These are phyloP conservation scores for Cecropterus lyciades DNA, from an alignment of 1,140 invertebrate genomes.

Conservation along the genomic window DNA sequence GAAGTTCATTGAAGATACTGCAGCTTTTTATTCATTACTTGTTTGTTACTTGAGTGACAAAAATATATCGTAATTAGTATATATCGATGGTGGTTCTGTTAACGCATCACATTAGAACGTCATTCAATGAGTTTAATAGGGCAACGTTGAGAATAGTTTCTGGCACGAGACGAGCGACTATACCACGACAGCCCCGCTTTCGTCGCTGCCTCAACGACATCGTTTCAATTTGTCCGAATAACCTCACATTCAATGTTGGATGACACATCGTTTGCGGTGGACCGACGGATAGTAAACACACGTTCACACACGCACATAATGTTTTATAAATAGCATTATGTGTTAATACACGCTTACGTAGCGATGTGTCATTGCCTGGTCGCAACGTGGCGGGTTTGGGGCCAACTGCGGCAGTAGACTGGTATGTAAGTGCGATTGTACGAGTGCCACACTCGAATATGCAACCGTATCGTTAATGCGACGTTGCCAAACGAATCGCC, in stretches of 20 bases:
- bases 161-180: conserved; percentile 43
- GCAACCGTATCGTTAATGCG: conserved; percentile 54
- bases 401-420: conserved; percentile 55
- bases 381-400: conserved; percentile 49
- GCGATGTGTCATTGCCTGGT: conserved; percentile 68
- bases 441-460: conserved; percentile 53
- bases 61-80: too few species aligned
- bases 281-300: conserved; percentile 77
- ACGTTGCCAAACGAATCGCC: conserved; percentile 65
- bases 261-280: conserved; percentile 76
- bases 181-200: conserved; percentile 35
- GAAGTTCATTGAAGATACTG: too few species aligned
- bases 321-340: conserved; percentile 76
- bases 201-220: conserved; percentile 45
- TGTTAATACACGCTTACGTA: conserved; percentile 76
- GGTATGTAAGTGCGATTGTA: conserved; percentile 54
- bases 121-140: conserved; percentile 46
- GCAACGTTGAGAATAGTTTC: conserved; percentile 45
- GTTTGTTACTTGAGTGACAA: too few species aligned
- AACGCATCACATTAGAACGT: conserved; percentile 19
- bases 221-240: conserved; percentile 67
- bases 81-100: neutral
- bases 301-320: conserved; percentile 64
- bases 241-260: conserved; percentile 71
- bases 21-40: too few species aligned